Percentiles rank a stretch among this genome's conserved stretches.
These are phyloP conservation scores for Lophius americanus DNA, from an alignment of 2,797 vertebrate genomes.

Conservation along the genomic window DNA sequence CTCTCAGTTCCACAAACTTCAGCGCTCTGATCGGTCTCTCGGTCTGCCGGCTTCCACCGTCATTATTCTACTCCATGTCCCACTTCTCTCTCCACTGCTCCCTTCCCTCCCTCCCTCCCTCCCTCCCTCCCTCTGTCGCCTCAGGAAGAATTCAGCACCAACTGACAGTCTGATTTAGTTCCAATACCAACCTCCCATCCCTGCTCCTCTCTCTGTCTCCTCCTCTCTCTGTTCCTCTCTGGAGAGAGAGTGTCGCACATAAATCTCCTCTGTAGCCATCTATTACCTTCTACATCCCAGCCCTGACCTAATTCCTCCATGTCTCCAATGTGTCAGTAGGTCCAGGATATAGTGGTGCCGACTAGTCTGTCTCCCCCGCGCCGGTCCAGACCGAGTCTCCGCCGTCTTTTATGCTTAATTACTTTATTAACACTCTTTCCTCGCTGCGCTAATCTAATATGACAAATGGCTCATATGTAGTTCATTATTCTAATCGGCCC, in stretches of 20 bases:
- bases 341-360: constrained; percentile 62
- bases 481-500: constrained; percentile 36
- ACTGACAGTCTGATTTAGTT: constrained; percentile 77
- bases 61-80: constrained; percentile 62
- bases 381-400: constrained; percentile 54
- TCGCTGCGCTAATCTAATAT: constrained; percentile 56
- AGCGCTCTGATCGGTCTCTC: constrained; percentile 51
- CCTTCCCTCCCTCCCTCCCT: constrained; percentile 18
- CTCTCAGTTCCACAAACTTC: constrained; percentile 57
- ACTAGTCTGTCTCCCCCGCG: constrained; percentile 34
- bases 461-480: constrained; percentile 48
- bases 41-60: constrained; percentile 45
- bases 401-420: constrained; percentile 64
- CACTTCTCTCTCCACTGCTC: constrained; percentile 56
- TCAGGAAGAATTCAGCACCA: constrained; percentile 68
- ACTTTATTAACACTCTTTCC: constrained; percentile 54
- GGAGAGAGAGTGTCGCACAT: constrained; percentile 68
- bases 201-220: constrained; percentile 58
- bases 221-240: constrained; percentile 54
- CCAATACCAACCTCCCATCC: constrained; percentile 69
- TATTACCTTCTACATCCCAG: constrained; percentile 70
- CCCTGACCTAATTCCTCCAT: constrained; percentile 72
- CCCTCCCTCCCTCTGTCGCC: constrained; percentile 49
- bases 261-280: constrained; percentile 75
- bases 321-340: constrained; percentile 74